Evolutionary conservation across 2,113 vertebrate species (phyloP).

Genomic region (Leucopsar rothschildi): DNA sequence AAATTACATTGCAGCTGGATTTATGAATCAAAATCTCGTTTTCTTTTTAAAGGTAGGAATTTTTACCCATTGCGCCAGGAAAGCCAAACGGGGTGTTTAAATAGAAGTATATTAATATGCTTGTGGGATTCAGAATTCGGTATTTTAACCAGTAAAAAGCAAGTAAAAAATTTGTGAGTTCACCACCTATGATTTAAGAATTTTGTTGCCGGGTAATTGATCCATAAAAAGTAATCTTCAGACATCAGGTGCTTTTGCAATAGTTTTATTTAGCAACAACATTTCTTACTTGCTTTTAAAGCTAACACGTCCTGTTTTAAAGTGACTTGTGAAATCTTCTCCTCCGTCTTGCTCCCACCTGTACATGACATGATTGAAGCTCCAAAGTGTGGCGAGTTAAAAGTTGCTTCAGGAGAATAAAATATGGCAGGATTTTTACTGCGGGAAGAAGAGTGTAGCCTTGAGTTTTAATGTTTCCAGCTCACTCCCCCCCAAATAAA

Average conservation of each 20-base stretch:
- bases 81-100: constrained; percentile 25
- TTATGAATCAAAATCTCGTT: constrained; percentile 72
- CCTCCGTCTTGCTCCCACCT: constrained; percentile 63
- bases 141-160: constrained; percentile 29
- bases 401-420: constrained; percentile 48
- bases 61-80: constrained; percentile 16
- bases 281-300: constrained; percentile 65
- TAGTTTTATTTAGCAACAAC: constrained; percentile 50
- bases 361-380: constrained; percentile 59
- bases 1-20: constrained; percentile 40
- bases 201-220: constrained; percentile 59
- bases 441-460: neutral
- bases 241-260: constrained; percentile 49
- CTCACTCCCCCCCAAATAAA: constrained; percentile 55
- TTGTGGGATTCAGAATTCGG: neutral
- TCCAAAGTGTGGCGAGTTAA: constrained; percentile 38
- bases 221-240: constrained; percentile 58
- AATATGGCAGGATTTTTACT: constrained; percentile 53
- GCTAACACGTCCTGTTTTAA: constrained; percentile 60
- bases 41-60: constrained; percentile 60
- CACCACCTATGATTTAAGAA: constrained; percentile 57
- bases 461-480: constrained; percentile 63
- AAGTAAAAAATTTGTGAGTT: constrained; percentile 38
- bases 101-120: neutral
- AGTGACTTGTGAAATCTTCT: constrained; percentile 65